Base-by-base conservation (phyloP, 2,113 vertebrate genomes). In the Vimba vimba region DNA sequence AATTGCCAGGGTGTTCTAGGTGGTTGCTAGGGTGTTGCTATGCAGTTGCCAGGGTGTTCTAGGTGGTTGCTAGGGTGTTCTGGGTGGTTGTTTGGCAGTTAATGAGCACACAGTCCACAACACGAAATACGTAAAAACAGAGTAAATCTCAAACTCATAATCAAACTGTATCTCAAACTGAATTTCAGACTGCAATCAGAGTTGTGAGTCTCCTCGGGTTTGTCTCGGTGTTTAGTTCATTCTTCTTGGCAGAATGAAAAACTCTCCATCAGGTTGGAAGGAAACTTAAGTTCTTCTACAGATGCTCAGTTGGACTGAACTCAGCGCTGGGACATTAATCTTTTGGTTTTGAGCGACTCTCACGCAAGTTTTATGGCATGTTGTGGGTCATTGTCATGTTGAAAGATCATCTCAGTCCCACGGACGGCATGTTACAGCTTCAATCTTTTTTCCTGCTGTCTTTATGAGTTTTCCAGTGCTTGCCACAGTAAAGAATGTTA, bases 311-410 rank as follows among this genome's bases (percentile, higher is more conserved):
- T 59, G 77, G 36, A 25, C 79, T 47, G 59, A 66, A 30, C 25
- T 7, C 79, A 30, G 60, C 17, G 0, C 27, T 52, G 27, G 80
- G 64, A 82, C 60, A 52, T 81, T 45, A 47, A 64, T 81, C 79
- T 30, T 45, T 47, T 27, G 59, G n/a, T 47, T 80, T 27, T 11
- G 43, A 68, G 60, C 19, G 27, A 21, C 62, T 50, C 79, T 21
- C 45, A 1, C 11, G 5, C 52, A 12, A 5, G n/a, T 69, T 52
- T 68, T 33, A 66, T 36, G 79, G 62, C 60, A 33, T 81, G 59
- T 81, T 66, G 47, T 81, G 59, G 79, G 79, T 81, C 79, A 82
- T 4, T 82, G 80, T 82, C 80, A 66, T 13, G 45, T n/a, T 82
- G 80, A 82, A 82, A 69, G 80, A 82, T 52, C 27, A 68, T 82